Evolutionary conservation across 2,113 vertebrate genomes (phyloP).

Genomic region (Dasyurus viverrinus): DNA sequence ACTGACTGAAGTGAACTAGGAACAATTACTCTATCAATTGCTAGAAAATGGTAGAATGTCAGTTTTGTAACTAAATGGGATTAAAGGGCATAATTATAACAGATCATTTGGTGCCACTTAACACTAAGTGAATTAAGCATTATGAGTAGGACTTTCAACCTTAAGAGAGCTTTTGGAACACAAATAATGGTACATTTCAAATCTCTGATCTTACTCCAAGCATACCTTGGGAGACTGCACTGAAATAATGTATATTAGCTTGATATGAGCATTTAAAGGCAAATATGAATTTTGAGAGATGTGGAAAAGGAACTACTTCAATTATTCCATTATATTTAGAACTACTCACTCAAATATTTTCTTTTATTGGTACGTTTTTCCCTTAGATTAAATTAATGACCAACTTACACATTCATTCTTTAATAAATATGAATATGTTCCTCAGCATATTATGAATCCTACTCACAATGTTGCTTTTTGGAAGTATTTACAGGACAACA

Average conservation of each 20-base stretch:
- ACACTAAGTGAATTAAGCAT: slow-evolving; percentile 40
- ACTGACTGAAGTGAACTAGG: slow-evolving; percentile 11
- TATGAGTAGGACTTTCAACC: slow-evolving; percentile 25
- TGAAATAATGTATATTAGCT: slow-evolving; percentile 4
- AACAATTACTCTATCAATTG: neutral
- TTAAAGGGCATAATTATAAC: slow-evolving; percentile 17
- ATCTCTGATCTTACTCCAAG: slow-evolving; percentile 32
- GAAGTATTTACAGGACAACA: neutral
- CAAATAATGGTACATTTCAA: slow-evolving; percentile 40
- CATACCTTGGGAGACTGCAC: slow-evolving; percentile 9
- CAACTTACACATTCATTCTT: neutral
- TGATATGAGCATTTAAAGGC: neutral
- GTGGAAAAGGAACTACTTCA: neutral
- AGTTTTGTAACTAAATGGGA: slow-evolving; percentile 28
- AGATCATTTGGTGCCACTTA: slow-evolving; percentile 5
- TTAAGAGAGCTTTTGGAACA: slow-evolving; percentile 37
- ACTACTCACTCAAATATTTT: neutral
- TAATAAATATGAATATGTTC: neutral
- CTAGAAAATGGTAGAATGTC: slow-evolving; percentile 32
- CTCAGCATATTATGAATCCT: neutral
- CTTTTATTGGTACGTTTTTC: neutral
- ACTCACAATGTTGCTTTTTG: neutral
- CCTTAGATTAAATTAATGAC: slow-evolving; percentile 8
- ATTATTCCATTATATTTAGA: slow-evolving; percentile 19
- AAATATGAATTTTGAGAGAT: neutral